Percentiles rank a stretch among this genome's conserved stretches.
Evolutionary conservation across 2,888 invertebrate species (phyloP).

Genomic region (Orthonevra nobilis): DNA sequence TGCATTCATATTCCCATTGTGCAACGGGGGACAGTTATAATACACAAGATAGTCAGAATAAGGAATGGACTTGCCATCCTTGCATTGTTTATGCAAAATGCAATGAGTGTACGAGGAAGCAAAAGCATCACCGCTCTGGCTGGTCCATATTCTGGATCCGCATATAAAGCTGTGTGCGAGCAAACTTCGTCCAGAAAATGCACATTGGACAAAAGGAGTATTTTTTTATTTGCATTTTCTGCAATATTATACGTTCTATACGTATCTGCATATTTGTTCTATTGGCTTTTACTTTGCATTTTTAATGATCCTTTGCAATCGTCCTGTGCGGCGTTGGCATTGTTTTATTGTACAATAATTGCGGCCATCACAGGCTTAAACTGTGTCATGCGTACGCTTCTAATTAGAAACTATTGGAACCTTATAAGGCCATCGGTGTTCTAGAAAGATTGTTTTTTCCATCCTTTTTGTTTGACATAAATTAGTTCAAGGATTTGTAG

Average conservation of each 20-base stretch:
- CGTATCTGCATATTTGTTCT: constrained; percentile 4
- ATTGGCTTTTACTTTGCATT: constrained; percentile 33
- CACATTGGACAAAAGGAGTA: constrained; percentile 46
- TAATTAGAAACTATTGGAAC: constrained; percentile 45
- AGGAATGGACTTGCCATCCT: constrained; percentile 25
- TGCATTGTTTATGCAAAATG: constrained; percentile 49
- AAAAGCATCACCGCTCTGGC: constrained; percentile 8
- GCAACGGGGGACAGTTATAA: constrained; percentile 36
- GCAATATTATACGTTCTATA: neutral
- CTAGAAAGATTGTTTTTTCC: neutral
- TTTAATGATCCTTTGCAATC: constrained; percentile 27
- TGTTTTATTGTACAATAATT: constrained; percentile 51
- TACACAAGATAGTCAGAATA: constrained; percentile 2
- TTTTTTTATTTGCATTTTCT: constrained; percentile 45
- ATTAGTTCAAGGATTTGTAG: too few relatives aligned
- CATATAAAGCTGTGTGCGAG: constrained; percentile 26
- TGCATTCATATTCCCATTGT: constrained; percentile 53
- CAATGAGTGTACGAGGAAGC: neutral
- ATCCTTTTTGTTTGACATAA: too few relatives aligned
- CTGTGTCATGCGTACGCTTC: constrained; percentile 47
- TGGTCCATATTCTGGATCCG: constrained; percentile 21
- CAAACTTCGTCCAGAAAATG: constrained; percentile 35
- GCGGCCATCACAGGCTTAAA: constrained; percentile 39
- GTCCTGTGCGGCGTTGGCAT: constrained; percentile 24
- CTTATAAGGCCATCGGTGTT: constrained; percentile 13